These are phyloP conservation scores for Quiscalus mexicanus DNA, from an alignment of 2,113 vertebrate genomes.

Conservation along the genomic window DNA sequence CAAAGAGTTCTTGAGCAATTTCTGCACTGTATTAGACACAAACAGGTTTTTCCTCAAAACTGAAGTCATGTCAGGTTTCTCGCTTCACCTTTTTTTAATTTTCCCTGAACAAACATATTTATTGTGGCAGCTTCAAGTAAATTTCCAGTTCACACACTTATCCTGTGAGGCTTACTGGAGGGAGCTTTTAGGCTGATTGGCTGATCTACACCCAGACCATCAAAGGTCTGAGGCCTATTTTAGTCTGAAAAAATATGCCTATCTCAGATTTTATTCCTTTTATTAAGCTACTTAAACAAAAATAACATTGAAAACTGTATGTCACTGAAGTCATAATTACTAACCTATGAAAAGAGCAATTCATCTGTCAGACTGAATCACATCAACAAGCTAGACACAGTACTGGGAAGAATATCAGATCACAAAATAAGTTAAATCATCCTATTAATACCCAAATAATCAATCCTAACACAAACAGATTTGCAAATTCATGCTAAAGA, in stretches of 20 bases:
- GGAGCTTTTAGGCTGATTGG: conserved; percentile 5
- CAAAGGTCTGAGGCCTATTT: conserved; percentile 17
- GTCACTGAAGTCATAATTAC: conserved; percentile 19
- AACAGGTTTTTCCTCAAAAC: conserved; percentile 59
- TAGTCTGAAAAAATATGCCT: background rate
- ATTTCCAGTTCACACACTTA: conserved; percentile 5
- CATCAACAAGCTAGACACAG: conserved; percentile 10
- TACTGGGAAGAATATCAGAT: background rate
- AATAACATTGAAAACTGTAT: conserved; percentile 17
- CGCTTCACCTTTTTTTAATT: conserved; percentile 52
- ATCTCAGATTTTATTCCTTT: conserved; percentile 11
- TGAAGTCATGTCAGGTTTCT: conserved; percentile 43
- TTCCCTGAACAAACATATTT: conserved; percentile 65
- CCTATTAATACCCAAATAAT: conserved; percentile 26
- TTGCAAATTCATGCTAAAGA: background rate
- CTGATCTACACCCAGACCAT: background rate
- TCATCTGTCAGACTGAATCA: conserved; percentile 29
- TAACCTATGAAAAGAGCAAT: conserved; percentile 4
- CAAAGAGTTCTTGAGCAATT: conserved; percentile 65
- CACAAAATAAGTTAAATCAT: background rate
- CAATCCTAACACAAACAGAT: background rate
- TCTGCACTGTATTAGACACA: conserved; percentile 39
- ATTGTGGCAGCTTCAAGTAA: conserved; percentile 30
- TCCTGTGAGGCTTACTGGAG: background rate
- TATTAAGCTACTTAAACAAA: conserved; percentile 22